Percentiles rank a stretch among this genome's conserved stretches.
These are phyloP conservation scores for Doris montereyensis DNA, from an alignment of 2,888 invertebrate species.

Conservation along the genomic window DNA sequence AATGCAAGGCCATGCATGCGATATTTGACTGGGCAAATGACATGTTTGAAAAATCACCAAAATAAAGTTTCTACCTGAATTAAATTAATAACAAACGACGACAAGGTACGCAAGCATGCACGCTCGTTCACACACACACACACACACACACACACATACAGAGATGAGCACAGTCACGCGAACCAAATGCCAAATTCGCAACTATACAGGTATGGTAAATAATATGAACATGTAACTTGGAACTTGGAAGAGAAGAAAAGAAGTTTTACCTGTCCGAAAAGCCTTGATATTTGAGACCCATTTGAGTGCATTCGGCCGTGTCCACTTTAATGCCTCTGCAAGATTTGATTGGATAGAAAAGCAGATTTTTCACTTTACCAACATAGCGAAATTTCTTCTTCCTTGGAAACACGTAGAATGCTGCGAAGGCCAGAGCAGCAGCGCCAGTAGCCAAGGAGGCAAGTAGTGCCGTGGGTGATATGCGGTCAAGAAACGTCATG, in stretches of 20 bases:
- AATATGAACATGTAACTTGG: too few species aligned
- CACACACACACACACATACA: background rate
- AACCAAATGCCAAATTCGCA: too few species aligned
- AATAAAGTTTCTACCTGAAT: too few species aligned
- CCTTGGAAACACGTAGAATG: conserved; percentile 20
- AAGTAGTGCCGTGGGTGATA: conserved; percentile 32
- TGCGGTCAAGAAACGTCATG: conserved; percentile 17
- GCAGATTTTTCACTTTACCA: conserved; percentile 52
- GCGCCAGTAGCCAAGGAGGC: conserved; percentile 40
- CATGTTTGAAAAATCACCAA: too few species aligned
- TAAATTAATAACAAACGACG: too few species aligned
- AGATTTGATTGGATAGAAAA: conserved; percentile 58
- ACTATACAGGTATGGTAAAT: too few species aligned
- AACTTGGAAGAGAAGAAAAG: too few species aligned
- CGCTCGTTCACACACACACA: conserved; percentile 26
- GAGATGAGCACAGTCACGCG: too few species aligned
- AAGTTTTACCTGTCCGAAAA: conserved; percentile 57
- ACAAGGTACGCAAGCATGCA: too few species aligned
- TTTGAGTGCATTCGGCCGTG: conserved; percentile 43
- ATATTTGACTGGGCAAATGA: too few species aligned
- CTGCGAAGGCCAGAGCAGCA: conserved; percentile 30
- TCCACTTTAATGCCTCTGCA: conserved; percentile 50
- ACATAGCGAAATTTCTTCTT: conserved; percentile 42
- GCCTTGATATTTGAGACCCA: conserved; percentile 47
- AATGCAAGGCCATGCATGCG: too few species aligned